Conservation (phyloP, 2,797 vertebrate species). For the Florisuga fusca region DNA sequence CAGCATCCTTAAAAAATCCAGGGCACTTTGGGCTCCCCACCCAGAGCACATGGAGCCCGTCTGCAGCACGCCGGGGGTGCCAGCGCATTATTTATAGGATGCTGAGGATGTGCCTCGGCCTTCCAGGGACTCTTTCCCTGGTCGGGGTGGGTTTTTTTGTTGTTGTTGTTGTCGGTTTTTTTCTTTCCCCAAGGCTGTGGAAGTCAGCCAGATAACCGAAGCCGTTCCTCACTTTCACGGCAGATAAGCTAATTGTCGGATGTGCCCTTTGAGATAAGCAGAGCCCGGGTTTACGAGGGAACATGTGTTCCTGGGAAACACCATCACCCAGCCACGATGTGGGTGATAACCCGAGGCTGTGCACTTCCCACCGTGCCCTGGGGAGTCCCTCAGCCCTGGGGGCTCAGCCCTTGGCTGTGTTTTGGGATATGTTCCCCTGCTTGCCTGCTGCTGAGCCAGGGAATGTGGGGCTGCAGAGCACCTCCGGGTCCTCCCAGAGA, state of each 20-base stretch:
- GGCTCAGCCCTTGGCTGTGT: background rate
- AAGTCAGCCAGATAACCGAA: constrained; percentile 67
- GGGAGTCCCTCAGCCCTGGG: rapidly evolving
- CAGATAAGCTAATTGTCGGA: constrained; percentile 78
- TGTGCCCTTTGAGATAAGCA: constrained; percentile 76
- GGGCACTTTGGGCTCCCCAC: background rate
- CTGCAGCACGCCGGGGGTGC: rapidly evolving
- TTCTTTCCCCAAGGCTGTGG: background rate
- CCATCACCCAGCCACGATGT: background rate
- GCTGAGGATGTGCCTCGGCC: rapidly evolving
- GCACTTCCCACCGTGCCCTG: background rate
- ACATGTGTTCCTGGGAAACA: constrained; percentile 63
- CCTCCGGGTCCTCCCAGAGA: background rate
- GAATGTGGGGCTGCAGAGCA: background rate
- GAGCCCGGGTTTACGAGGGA: constrained; percentile 64
- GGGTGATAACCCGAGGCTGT: background rate
- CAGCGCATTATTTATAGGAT: constrained; percentile 5
- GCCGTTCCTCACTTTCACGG: constrained; percentile 66
- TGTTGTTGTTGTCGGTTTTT: background rate
- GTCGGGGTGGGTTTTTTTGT: background rate
- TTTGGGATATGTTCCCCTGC: background rate
- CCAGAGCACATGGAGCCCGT: background rate
- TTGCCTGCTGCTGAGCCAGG: background rate
- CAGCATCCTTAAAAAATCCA: background rate
- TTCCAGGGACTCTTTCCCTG: background rate